These are phyloP conservation scores for Lamproptera curius DNA, from an alignment of 2,888 invertebrate species.

Conservation along the genomic window DNA sequence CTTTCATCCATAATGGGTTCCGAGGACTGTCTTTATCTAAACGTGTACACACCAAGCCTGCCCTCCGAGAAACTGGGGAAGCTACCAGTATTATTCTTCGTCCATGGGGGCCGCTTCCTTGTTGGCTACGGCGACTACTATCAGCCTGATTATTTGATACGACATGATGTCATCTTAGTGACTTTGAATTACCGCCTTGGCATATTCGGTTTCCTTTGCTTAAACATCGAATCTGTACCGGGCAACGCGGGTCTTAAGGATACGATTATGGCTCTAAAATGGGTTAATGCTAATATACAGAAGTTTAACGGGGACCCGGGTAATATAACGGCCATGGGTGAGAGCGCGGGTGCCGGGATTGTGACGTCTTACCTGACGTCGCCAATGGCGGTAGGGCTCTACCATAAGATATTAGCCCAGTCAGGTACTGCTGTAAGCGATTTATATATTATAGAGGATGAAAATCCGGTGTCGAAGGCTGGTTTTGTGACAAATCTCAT, in stretches of 20 bases:
- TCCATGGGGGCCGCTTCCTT: slow-evolving; percentile 77
- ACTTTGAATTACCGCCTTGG: slow-evolving; percentile 61
- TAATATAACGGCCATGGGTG: slow-evolving; percentile 57
- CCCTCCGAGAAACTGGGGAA: slow-evolving; percentile 45
- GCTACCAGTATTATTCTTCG: slow-evolving; percentile 74
- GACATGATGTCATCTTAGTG: slow-evolving; percentile 55
- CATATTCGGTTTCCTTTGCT: slow-evolving; percentile 56
- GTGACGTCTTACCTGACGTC: slow-evolving; percentile 45
- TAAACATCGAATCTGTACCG: slow-evolving; percentile 55
- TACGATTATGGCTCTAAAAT: slow-evolving; percentile 51
- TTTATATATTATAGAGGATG: slow-evolving; percentile 45
- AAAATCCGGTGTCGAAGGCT: slow-evolving; percentile 50
- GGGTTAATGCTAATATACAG: slow-evolving; percentile 56
- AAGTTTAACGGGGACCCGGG: slow-evolving; percentile 51
- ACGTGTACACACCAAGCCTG: slow-evolving; percentile 81
- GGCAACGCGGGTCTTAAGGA: slow-evolving; percentile 65
- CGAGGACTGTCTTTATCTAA: slow-evolving; percentile 84
- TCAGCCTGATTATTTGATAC: slow-evolving; percentile 54
- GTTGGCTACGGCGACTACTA: slow-evolving; percentile 74
- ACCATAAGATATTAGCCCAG: slow-evolving; percentile 50
- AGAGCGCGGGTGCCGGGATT: slow-evolving; percentile 57
- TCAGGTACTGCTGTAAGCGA: slow-evolving; percentile 54
- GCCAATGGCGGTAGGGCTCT: slow-evolving; percentile 49
- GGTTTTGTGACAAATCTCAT: slow-evolving; percentile 40
- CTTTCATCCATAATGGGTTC: slow-evolving; percentile 61